Evolutionary conservation across 2,888 invertebrate genomes (phyloP).

Genomic region (Hymenopus coronatus): DNA sequence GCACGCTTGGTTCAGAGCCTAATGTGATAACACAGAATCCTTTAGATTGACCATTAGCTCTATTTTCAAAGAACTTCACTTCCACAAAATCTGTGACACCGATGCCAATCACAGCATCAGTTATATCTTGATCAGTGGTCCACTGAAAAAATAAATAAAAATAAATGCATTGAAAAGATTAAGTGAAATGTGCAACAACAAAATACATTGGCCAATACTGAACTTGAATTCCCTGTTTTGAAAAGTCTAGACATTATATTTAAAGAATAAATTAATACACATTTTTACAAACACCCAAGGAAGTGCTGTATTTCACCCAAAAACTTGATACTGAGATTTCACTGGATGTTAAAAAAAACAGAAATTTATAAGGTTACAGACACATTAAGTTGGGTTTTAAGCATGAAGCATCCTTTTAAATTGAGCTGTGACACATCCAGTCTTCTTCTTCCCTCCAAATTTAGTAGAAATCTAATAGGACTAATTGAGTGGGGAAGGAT

Average conservation of each 20-base stretch:
- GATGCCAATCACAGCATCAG: conserved; percentile 81
- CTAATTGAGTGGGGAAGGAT: too few relatives aligned
- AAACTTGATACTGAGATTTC: too few relatives aligned
- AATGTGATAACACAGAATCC: conserved; percentile 96
- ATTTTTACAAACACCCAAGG: too few relatives aligned
- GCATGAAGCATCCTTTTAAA: too few relatives aligned
- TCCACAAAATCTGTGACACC: conserved; percentile 94
- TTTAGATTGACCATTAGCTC: conserved; percentile 97
- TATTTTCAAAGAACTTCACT: conserved; percentile 98
- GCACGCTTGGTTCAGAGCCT: conserved; percentile 87
- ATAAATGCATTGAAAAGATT: not conserved
- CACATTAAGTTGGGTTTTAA: too few relatives aligned
- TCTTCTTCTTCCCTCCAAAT: too few relatives aligned
- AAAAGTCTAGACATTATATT: not conserved
- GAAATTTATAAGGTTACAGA: too few relatives aligned
- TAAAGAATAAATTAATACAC: not conserved
- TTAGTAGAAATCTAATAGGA: too few relatives aligned
- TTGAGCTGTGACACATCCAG: too few relatives aligned
- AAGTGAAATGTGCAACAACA: not conserved
- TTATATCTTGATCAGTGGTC: conserved; percentile 96
- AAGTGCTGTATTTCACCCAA: too few relatives aligned
- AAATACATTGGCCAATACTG: too few relatives aligned
- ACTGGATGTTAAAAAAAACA: too few relatives aligned
- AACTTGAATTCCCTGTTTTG: not conserved
- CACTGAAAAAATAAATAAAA: conserved; percentile 61